Percentiles rank a stretch among this genome's conserved stretches.
These are phyloP conservation scores for Dicerorhinus sumatrensis DNA, from an alignment of 2,113 vertebrate genomes.

Conservation along the genomic window DNA sequence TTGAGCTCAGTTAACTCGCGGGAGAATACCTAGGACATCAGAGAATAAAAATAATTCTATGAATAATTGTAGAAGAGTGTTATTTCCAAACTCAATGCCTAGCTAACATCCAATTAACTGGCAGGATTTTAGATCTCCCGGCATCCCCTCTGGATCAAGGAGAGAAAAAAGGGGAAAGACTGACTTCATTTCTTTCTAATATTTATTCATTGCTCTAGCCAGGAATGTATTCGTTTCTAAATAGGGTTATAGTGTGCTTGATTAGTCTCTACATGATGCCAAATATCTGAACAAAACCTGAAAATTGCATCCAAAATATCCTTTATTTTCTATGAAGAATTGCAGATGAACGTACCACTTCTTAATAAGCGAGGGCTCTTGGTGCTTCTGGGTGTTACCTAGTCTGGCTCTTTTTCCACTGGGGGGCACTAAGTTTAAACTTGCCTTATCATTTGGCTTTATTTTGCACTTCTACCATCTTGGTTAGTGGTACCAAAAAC, in stretches of 20 bases:
- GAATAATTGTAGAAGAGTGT: background rate
- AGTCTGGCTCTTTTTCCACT: background rate
- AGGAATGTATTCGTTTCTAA: slow-evolving; percentile 38
- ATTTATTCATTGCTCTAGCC: slow-evolving; percentile 43
- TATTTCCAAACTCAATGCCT: slow-evolving; percentile 38
- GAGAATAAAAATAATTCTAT: slow-evolving; percentile 46
- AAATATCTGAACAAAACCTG: slow-evolving; percentile 20
- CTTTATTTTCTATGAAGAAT: background rate
- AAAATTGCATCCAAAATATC: slow-evolving; percentile 15
- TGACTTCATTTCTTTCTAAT: background rate
- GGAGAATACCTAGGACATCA: background rate
- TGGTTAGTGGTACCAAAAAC: background rate
- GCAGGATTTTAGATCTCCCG: background rate
- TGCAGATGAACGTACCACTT: background rate
- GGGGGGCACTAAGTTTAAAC: background rate
- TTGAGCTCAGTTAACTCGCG: background rate
- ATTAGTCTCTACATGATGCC: slow-evolving; percentile 32
- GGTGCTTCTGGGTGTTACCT: background rate
- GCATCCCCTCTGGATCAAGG: background rate
- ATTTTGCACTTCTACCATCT: background rate
- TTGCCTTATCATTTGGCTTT: background rate
- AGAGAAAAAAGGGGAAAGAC: background rate
- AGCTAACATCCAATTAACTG: slow-evolving; percentile 47
- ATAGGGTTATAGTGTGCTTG: background rate
- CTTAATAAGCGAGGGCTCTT: background rate